Evolutionary conservation across 1,140 invertebrate species (phyloP), one percentile per base, ranked within the genome.

Genomic region (Littorina saxatilis): DNA sequence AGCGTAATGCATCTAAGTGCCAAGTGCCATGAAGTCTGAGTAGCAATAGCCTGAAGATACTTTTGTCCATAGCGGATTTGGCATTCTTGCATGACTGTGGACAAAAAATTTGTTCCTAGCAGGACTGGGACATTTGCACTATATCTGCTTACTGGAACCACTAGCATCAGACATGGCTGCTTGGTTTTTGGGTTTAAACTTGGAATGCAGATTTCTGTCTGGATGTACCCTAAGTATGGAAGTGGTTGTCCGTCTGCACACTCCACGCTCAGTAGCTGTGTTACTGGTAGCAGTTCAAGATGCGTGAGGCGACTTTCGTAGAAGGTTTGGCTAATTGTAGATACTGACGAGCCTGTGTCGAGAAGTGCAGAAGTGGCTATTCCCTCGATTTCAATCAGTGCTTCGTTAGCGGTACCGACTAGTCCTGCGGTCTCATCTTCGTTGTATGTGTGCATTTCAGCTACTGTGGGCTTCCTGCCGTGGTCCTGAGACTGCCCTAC

Each of bases 181-280:
- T 11, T 7, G 55, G 23, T 52, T 1, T 4, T 52, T 23, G 20
- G 5, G 17, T 23, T 27, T 1, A 76, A 17, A 23, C 74, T 43
- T 32, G 39, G 20, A 1, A 55, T 20, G 15, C 5, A n/a, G 2
- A 82, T 40, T 35, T 74, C 37, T 17, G 58, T 29, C 70, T 83
- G 73, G n/a, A 83, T 83, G 40, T 80, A 85, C 55, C 83, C 83
- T 5, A 29, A 17, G 43, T 85, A 85, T 52, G 83, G 85, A 20
- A 83, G 27, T 50, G 37, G 15, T 39, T 76, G n/a, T 29, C 85
- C 83, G 82, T 83, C 83, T 39, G 79, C 83, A 80, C 80, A 86
- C 40, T 85, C 82, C 7, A 86, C 75, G 2, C 81, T 40, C 9
- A 86, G 23, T 7, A 83, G 72, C 11, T 63, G 17, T 11, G 63